A percentile compares a stretch with the other conserved stretches of the same genome.
Evolutionary conservation across 2,888 invertebrate genomes (phyloP).

Genomic region (Exephanes ischioxanthus): DNA sequence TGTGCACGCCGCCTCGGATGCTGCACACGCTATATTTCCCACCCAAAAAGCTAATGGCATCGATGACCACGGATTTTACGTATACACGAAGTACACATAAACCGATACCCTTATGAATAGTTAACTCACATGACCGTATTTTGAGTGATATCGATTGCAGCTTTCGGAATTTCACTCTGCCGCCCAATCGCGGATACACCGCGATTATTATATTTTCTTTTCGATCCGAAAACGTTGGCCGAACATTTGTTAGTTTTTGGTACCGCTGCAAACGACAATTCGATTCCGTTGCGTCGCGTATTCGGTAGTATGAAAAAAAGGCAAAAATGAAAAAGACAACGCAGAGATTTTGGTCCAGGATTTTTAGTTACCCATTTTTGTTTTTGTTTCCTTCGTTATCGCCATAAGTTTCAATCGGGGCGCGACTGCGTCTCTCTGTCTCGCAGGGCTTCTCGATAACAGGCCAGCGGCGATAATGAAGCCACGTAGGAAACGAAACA

Average conservation of each 20-base stretch:
- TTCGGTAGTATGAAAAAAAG: neutral
- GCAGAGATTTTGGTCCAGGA: neutral
- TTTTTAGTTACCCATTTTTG: neutral
- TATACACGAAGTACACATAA: slow-evolving; percentile 21
- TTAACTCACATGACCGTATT: slow-evolving; percentile 64
- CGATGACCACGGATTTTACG: slow-evolving; percentile 68
- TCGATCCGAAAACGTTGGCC: neutral
- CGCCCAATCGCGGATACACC: slow-evolving; percentile 46
- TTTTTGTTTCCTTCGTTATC: neutral
- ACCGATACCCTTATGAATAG: slow-evolving; percentile 65
- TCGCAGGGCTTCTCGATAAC: slow-evolving; percentile 29
- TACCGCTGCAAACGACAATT: neutral
- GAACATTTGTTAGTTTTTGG: neutral
- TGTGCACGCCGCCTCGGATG: slow-evolving; percentile 40
- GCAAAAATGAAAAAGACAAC: too few relatives aligned
- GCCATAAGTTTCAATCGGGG: slow-evolving; percentile 24
- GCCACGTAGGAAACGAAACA: slow-evolving; percentile 22
- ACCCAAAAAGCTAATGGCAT: slow-evolving; percentile 64
- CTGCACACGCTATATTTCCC: slow-evolving; percentile 43
- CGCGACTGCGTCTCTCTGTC: neutral
- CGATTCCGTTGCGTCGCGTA: neutral
- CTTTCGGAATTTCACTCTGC: slow-evolving; percentile 39
- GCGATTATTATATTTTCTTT: slow-evolving; percentile 9
- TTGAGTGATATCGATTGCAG: slow-evolving; percentile 64
- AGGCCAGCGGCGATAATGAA: slow-evolving; percentile 13